Evolutionary conservation across 2,888 invertebrate species (phyloP).

Genomic region (Agrilus biguttatus): DNA sequence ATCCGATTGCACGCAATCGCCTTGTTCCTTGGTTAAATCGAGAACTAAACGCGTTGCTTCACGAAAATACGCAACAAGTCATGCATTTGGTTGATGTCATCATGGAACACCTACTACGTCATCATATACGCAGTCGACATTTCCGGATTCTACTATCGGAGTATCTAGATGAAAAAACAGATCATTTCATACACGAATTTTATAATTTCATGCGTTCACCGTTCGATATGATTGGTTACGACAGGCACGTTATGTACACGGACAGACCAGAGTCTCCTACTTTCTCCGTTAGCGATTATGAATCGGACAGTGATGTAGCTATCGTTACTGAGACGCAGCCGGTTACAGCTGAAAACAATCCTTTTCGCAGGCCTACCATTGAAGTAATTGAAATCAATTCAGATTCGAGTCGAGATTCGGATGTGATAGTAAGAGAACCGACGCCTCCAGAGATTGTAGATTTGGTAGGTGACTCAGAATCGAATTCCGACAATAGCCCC

Average conservation of each 20-base stretch:
- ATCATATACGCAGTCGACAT: slow-evolving; percentile 50
- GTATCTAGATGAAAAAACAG: slow-evolving; percentile 55
- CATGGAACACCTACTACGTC: slow-evolving; percentile 49
- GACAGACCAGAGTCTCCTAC: slow-evolving; percentile 18
- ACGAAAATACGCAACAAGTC: slow-evolving; percentile 47
- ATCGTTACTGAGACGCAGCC: slow-evolving; percentile 17
- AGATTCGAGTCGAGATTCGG: slow-evolving; percentile 17
- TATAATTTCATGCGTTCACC: slow-evolving; percentile 76
- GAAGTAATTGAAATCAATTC: slow-evolving; percentile 18
- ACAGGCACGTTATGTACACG: slow-evolving; percentile 53
- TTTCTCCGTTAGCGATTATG: slow-evolving; percentile 19
- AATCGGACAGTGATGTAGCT: slow-evolving; percentile 27
- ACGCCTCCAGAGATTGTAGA: slow-evolving; percentile 16
- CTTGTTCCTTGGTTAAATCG: slow-evolving; percentile 80
- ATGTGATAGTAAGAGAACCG: slow-evolving; percentile 18
- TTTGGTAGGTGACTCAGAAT: slow-evolving; percentile 12
- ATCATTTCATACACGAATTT: slow-evolving; percentile 83
- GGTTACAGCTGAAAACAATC: slow-evolving; percentile 8
- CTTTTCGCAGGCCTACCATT: slow-evolving; percentile 11
- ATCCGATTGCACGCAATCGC: slow-evolving; percentile 68
- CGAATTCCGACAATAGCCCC: slow-evolving; percentile 7
- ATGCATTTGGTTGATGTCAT: slow-evolving; percentile 52
- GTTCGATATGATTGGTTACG: slow-evolving; percentile 74
- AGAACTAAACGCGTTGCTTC: slow-evolving; percentile 64
- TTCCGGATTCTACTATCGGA: slow-evolving; percentile 56